Percentiles rank a stretch among this genome's conserved stretches.
These are phyloP conservation scores for Nixonia krombeini DNA, from an alignment of 1,140 invertebrate genomes.

Conservation along the genomic window DNA sequence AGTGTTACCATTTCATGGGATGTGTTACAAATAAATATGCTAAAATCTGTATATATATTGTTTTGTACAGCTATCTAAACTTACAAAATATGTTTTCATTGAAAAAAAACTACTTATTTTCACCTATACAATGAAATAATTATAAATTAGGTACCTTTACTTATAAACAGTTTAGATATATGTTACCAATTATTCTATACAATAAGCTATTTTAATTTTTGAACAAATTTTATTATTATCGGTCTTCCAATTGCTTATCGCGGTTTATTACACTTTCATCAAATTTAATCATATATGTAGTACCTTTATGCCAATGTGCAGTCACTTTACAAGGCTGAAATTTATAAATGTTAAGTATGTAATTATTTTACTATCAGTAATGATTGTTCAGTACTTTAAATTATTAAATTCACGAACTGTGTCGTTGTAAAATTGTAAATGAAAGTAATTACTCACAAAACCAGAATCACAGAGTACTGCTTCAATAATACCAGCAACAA, in stretches of 20 bases:
- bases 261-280: slow-evolving; percentile 93
- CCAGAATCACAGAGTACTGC: slow-evolving; percentile 94
- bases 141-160: too few relatives aligned
- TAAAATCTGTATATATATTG: slow-evolving; percentile 8
- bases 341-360: slow-evolving; percentile 15
- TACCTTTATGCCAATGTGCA: slow-evolving; percentile 99
- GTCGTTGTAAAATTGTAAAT: too few relatives aligned
- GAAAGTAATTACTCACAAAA: slow-evolving; percentile 97
- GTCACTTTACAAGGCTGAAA: slow-evolving; percentile 95
- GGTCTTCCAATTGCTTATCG: slow-evolving; percentile 93
- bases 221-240: too few relatives aligned
- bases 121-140: too few relatives aligned
- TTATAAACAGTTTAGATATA: too few relatives aligned
- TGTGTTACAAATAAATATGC: neutral
- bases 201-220: too few relatives aligned
- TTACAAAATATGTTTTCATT: too few relatives aligned
- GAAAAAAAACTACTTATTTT: too few relatives aligned
- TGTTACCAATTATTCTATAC: too few relatives aligned
- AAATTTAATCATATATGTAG: slow-evolving; percentile 99
- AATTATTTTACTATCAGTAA: too few relatives aligned
- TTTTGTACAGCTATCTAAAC: slow-evolving; percentile 3
- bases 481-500: slow-evolving; percentile 98
- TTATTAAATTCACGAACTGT: too few relatives aligned
- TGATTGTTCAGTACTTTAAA: too few relatives aligned
- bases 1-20: slow-evolving; percentile 7